A percentile compares a stretch with the other conserved stretches of the same genome.
phyloP scores from a whole-genome alignment of 2,797 vertebrate genomes.

The Phoebastria nigripes region DNA sequence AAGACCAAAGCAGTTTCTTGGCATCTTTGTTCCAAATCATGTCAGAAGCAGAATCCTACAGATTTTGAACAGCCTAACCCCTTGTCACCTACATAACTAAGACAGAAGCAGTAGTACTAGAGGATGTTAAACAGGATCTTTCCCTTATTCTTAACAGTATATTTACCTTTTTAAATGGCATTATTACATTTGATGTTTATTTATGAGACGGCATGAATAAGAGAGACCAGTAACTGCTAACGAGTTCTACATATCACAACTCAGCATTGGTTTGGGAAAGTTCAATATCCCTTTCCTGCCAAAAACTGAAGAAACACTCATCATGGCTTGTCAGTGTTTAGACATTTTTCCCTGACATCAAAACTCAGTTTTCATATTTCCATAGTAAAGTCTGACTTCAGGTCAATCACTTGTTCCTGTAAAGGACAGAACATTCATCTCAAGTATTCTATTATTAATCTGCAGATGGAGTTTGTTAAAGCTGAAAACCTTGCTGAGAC shows the following conservation, averaged over 20 bases:
- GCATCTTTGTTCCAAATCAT: background rate
- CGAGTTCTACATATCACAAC: background rate
- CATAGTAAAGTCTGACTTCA: background rate
- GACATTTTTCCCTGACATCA: background rate
- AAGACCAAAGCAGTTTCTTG: background rate
- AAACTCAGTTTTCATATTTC: background rate
- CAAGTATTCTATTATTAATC: constrained; percentile 25
- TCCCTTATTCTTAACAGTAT: background rate
- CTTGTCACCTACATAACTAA: background rate
- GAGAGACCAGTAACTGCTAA: background rate
- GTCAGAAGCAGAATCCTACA: background rate
- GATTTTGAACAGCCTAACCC: background rate
- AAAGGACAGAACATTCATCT: constrained; percentile 11
- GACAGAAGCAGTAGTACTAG: background rate
- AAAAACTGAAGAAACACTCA: background rate
- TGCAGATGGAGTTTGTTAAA: constrained; percentile 35
- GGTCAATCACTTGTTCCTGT: background rate
- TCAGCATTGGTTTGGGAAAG: background rate
- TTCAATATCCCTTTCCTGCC: background rate
- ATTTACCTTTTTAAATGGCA: background rate
- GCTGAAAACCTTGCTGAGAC: constrained; percentile 8
- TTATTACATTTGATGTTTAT: background rate
- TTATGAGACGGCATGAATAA: background rate
- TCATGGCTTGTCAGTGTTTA: background rate
- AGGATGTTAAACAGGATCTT: background rate